Evolutionary conservation across 2,797 vertebrate species (phyloP).

Genomic region (Tauraco hartlaubi): DNA sequence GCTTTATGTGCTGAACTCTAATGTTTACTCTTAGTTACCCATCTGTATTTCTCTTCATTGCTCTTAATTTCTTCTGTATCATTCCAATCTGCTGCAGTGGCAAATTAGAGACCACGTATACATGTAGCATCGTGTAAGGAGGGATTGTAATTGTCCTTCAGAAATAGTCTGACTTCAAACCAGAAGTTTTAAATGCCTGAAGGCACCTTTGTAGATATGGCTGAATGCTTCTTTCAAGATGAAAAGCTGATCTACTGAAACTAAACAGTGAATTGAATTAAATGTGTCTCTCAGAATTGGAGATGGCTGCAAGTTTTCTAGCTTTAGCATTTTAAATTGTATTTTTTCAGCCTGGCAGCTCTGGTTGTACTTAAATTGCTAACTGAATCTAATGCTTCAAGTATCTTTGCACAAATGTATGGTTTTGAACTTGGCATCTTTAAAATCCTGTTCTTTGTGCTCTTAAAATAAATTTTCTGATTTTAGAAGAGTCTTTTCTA

Average conservation of each 20-base stretch:
- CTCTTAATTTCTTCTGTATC: neutral
- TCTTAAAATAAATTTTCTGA: neutral
- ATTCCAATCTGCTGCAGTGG: neutral
- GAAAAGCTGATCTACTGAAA: neutral
- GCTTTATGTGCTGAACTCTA: neutral
- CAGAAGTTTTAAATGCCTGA: neutral
- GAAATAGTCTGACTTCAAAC: neutral
- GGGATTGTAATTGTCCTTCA: neutral
- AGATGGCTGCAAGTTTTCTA: neutral
- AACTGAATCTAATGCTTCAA: neutral
- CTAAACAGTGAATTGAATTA: neutral
- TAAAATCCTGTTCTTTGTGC: neutral
- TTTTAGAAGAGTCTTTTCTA: neutral
- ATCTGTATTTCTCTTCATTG: neutral
- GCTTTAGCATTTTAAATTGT: neutral
- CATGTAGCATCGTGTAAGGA: rapidly evolving
- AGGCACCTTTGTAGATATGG: neutral
- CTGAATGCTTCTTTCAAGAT: neutral
- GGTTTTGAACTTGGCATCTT: neutral
- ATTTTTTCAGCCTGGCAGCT: neutral
- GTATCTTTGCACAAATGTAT: neutral
- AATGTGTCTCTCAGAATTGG: neutral
- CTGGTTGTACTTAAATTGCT: neutral
- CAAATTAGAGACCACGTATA: neutral
- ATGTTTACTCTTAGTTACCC: neutral